These are phyloP conservation scores for Mythimna loreyi DNA, from an alignment of 2,888 invertebrate species.

Conservation along the genomic window DNA sequence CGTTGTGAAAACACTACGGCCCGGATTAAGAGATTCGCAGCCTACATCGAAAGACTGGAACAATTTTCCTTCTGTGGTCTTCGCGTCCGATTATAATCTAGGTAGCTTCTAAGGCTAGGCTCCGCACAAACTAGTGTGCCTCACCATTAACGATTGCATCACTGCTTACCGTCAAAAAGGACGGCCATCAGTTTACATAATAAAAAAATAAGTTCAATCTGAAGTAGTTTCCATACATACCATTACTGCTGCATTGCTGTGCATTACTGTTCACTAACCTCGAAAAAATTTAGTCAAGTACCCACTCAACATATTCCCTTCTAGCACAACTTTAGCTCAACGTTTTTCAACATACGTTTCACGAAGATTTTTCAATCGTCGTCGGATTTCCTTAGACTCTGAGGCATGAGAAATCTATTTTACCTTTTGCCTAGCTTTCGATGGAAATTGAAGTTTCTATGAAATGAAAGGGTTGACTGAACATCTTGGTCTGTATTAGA, in stretches of 20 bases:
- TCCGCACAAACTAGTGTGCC: too few species aligned
- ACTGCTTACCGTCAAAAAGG: too few species aligned
- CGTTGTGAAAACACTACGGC: too few species aligned
- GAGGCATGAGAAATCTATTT: constrained; percentile 77
- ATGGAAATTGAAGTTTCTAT: constrained; percentile 71
- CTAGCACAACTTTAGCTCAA: constrained; percentile 55
- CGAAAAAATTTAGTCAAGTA: neutral
- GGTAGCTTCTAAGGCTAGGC: too few species aligned
- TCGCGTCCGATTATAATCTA: too few species aligned
- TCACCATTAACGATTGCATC: too few species aligned
- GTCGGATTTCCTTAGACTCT: constrained; percentile 81
- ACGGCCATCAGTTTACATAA: too few species aligned
- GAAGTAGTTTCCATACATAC: neutral
- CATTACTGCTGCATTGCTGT: too few species aligned
- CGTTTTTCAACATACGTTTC: constrained; percentile 70
- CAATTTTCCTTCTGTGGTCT: too few species aligned
- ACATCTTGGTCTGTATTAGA: constrained; percentile 47
- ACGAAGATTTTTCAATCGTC: constrained; percentile 85
- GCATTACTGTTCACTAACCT: neutral
- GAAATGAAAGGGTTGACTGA: constrained; percentile 61
- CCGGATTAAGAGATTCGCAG: too few species aligned
- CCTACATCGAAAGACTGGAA: too few species aligned
- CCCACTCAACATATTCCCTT: constrained; percentile 28
- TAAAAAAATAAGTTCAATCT: too few species aligned
- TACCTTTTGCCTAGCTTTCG: constrained; percentile 70